A percentile compares a stretch with the other conserved stretches of the same genome.
Conservation (phyloP, 53 echinoderm and acorn worm genomes). For the Holothuria scabra region DNA sequence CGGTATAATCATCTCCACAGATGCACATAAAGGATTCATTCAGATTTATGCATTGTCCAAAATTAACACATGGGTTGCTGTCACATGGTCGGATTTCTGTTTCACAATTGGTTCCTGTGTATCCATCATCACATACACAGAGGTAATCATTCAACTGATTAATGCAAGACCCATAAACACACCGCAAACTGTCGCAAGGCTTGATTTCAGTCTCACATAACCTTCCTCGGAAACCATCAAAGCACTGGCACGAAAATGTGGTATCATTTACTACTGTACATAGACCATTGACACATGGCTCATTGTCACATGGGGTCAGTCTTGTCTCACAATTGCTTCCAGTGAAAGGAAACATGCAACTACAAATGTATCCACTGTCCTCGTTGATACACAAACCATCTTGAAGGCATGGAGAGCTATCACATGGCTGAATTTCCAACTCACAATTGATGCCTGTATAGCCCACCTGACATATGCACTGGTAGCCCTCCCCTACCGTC, state of each 20-base stretch:
- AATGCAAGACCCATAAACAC: slow-evolving; percentile 68
- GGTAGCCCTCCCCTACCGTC: slow-evolving; percentile 56
- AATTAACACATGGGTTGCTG: slow-evolving; percentile 60
- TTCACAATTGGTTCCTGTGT: slow-evolving; percentile 67
- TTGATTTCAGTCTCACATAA: slow-evolving; percentile 68
- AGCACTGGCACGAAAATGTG: slow-evolving; percentile 66
- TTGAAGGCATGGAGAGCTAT: slow-evolving; percentile 75
- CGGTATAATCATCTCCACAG: slow-evolving; percentile 66
- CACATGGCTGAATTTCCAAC: slow-evolving; percentile 59
- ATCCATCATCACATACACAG: slow-evolving; percentile 76
- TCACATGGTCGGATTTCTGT: slow-evolving; percentile 72
- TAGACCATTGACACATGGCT: slow-evolving; percentile 80
- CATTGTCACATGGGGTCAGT: slow-evolving; percentile 88
- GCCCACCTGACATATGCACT: slow-evolving; percentile 66
- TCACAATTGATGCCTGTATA: slow-evolving; percentile 65
- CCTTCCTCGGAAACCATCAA: slow-evolving; percentile 70
- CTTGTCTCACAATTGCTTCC: slow-evolving; percentile 63
- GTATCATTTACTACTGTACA: slow-evolving; percentile 66
- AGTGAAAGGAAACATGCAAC: slow-evolving; percentile 56
- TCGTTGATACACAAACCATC: slow-evolving; percentile 66
- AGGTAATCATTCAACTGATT: slow-evolving; percentile 63
- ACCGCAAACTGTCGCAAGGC: slow-evolving; percentile 89
- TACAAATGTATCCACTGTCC: slow-evolving; percentile 42
- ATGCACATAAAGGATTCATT: slow-evolving; percentile 57
- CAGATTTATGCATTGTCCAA: slow-evolving; percentile 69